Conservation (phyloP, 2,797 vertebrate species). For the Simalia tracyae region DNA sequence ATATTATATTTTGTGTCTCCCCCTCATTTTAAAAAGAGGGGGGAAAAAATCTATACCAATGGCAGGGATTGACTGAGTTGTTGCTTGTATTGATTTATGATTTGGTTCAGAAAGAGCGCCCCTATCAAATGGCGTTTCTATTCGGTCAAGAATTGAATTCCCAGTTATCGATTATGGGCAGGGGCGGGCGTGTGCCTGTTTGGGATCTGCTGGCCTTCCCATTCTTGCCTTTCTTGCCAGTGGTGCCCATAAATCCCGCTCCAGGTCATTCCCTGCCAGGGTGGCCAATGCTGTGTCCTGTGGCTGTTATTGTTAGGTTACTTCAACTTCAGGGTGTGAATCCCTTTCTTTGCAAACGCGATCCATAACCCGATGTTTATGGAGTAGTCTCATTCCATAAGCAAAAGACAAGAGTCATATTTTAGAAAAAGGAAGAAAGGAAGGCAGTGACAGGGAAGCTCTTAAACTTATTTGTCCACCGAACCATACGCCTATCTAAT, state of each 20-base stretch:
- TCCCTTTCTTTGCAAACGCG: not conserved
- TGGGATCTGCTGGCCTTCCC: not conserved
- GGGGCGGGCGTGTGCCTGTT: not conserved
- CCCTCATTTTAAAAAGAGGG: not conserved
- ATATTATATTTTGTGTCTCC: not conserved
- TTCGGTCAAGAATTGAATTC: slow-evolving; percentile 58
- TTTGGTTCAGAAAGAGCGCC: slow-evolving; percentile 35
- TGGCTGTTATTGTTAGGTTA: not conserved
- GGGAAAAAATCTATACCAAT: slow-evolving; percentile 1
- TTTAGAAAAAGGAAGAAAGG: not conserved
- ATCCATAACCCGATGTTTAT: not conserved
- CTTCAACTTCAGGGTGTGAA: not conserved
- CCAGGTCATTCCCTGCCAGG: not conserved
- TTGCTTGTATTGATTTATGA: slow-evolving; percentile 57
- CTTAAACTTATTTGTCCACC: not conserved
- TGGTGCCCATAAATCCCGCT: not conserved
- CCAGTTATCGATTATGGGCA: slow-evolving; percentile 14
- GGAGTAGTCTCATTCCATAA: not conserved
- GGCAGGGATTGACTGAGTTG: slow-evolving; percentile 52
- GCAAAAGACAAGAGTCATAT: not conserved
- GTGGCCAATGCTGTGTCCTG: not conserved
- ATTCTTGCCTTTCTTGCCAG: slow-evolving; percentile 7
- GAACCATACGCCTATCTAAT: not conserved
- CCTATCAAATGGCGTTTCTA: slow-evolving; percentile 49
- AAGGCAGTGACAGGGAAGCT: not conserved